A percentile compares a stretch with the other conserved stretches of the same genome.
phyloP scores from a whole-genome alignment of 1,140 invertebrate genomes.

The Cherax destructor region DNA sequence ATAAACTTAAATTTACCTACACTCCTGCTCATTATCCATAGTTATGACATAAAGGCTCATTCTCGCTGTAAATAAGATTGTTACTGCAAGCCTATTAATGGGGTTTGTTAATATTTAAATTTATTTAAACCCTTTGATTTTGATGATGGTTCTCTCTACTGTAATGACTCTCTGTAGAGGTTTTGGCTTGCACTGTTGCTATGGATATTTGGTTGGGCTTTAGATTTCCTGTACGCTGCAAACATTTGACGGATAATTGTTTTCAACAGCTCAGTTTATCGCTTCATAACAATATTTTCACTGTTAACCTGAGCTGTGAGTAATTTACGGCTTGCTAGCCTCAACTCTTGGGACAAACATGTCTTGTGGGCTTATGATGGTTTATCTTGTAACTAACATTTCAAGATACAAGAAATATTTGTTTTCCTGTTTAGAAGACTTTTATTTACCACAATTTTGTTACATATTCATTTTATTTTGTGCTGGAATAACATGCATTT shows the following conservation, averaged over 20 bases:
- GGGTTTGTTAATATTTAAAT: not conserved
- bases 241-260: not conserved
- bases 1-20: not conserved
- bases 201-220: not conserved
- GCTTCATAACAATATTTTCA: not conserved
- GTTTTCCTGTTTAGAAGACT: slow-evolving; percentile 4
- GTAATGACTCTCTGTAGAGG: not conserved
- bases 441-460: not conserved
- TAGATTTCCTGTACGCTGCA: not conserved
- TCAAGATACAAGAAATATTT: slow-evolving; percentile 8
- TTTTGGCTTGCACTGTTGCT: not conserved
- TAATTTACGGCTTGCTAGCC: slow-evolving; percentile 1
- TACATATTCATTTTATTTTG: too few species aligned
- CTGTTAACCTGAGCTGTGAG: not conserved
- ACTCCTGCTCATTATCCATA: not conserved
- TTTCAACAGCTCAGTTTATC: slow-evolving; percentile 1
- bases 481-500: too few species aligned
- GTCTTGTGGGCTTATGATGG: slow-evolving; percentile 9
- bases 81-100: not conserved
- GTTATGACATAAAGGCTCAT: not conserved
- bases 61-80: not conserved
- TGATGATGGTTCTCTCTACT: not conserved
- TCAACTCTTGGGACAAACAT: slow-evolving; percentile 6
- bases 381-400: slow-evolving; percentile 15
- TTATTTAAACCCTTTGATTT: not conserved